Conservation (phyloP, 2,113 vertebrate species). For the Psilopsiagon aymara region DNA sequence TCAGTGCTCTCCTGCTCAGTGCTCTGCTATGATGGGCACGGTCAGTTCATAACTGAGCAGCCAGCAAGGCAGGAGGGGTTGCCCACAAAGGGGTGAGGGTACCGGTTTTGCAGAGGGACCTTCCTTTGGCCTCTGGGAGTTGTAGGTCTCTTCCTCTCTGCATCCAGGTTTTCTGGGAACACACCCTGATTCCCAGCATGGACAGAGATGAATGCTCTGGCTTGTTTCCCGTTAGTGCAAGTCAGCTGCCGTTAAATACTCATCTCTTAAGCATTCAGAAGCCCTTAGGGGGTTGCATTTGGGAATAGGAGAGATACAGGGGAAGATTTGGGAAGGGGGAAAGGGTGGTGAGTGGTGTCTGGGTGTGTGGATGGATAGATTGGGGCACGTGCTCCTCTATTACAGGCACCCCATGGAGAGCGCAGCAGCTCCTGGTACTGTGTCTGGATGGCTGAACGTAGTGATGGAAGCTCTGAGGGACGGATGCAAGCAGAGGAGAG, state of each 20-base stretch:
- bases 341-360: not conserved
- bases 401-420: not conserved
- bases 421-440: not conserved
- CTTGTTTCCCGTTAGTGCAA: not conserved
- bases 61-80: not conserved
- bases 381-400: accelerated
- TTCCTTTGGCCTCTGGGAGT: not conserved
- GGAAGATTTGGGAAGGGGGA: not conserved
- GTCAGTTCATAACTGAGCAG: not conserved
- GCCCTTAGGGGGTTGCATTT: not conserved
- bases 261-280: not conserved
- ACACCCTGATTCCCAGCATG: not conserved
- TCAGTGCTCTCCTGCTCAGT: not conserved
- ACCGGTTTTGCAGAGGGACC: not conserved
- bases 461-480: not conserved
- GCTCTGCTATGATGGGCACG: accelerated
- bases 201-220: not conserved
- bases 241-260: not conserved
- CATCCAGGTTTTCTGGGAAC: not conserved
- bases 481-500: not conserved
- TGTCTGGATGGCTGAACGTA: not conserved
- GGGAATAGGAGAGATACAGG: not conserved
- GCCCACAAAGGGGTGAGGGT: not conserved
- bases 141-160: not conserved
- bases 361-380: not conserved